Percentiles rank a stretch among this genome's conserved stretches.
phyloP scores from a whole-genome alignment of 2,113 vertebrate species.

The Macheiramphus alcinus region DNA sequence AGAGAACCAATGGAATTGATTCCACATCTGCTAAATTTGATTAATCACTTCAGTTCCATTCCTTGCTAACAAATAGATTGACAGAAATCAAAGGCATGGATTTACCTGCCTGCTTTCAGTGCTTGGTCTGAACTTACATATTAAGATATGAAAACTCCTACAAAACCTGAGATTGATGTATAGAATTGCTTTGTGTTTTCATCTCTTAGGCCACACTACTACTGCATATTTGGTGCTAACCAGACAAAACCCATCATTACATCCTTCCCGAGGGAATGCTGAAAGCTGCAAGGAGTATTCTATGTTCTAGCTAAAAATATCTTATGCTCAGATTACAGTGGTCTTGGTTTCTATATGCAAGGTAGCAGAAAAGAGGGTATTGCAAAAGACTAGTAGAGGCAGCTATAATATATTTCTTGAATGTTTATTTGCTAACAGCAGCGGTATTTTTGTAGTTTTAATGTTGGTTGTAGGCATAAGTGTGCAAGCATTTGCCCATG shows the following conservation, averaged over 20 bases:
- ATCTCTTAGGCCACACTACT: neutral
- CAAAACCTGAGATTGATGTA: neutral
- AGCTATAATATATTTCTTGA: neutral
- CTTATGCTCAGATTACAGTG: neutral
- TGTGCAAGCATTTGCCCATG: neutral
- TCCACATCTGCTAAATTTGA: slow-evolving; percentile 38
- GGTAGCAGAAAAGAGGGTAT: neutral
- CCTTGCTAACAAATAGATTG: slow-evolving; percentile 15
- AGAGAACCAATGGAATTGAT: slow-evolving; percentile 25
- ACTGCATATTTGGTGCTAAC: neutral
- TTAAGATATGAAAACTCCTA: neutral
- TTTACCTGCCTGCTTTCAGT: neutral
- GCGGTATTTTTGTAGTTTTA: neutral
- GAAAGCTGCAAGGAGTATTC: neutral
- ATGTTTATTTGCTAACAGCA: neutral
- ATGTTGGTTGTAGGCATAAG: neutral
- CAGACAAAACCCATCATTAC: neutral
- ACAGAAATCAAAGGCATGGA: slow-evolving; percentile 38
- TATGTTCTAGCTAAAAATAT: neutral
- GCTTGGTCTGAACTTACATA: neutral
- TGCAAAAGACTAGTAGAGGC: neutral
- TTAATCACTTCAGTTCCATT: slow-evolving; percentile 25
- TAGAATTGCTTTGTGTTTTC: neutral
- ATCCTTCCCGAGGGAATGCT: neutral
- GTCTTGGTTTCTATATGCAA: neutral